Percentiles rank a stretch among this genome's conserved stretches.
phyloP scores from a whole-genome alignment of 2,113 vertebrate species.

The Ranitomeya variabilis region DNA sequence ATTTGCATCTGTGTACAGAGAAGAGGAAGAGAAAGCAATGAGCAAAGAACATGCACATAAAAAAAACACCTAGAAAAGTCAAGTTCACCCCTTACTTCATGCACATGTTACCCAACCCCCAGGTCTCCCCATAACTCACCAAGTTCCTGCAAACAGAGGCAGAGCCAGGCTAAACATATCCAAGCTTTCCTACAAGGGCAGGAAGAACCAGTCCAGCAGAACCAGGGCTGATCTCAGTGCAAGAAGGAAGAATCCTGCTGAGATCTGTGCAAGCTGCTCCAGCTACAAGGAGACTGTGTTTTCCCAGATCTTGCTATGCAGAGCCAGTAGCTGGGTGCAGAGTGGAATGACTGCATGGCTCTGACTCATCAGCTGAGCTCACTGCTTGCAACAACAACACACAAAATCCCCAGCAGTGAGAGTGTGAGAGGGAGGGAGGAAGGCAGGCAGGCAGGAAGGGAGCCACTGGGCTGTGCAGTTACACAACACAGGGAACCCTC shows the following conservation, averaged over 20 bases:
- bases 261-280: background rate
- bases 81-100: background rate
- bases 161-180: slow-evolving; percentile 29
- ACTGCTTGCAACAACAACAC: slow-evolving; percentile 67
- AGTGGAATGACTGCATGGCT: slow-evolving; percentile 74
- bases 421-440: slow-evolving; percentile 60
- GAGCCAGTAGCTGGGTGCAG: slow-evolving; percentile 63
- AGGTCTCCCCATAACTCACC: slow-evolving; percentile 33
- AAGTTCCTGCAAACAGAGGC: slow-evolving; percentile 47
- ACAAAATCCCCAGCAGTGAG: slow-evolving; percentile 51
- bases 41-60: background rate
- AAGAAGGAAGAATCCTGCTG: background rate
- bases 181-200: background rate
- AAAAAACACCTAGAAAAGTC: background rate
- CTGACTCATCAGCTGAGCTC: slow-evolving; percentile 76
- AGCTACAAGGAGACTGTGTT: slow-evolving; percentile 30
- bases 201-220: background rate
- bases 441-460: slow-evolving; percentile 63
- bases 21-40: background rate
- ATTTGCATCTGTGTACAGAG: background rate
- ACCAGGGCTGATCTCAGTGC: background rate
- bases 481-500: slow-evolving; percentile 66
- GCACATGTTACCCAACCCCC: background rate
- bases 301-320: slow-evolving; percentile 25
- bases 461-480: slow-evolving; percentile 66